phyloP scores from a whole-genome alignment of 1,140 invertebrate species.

The Paralvinella palmiformis region DNA sequence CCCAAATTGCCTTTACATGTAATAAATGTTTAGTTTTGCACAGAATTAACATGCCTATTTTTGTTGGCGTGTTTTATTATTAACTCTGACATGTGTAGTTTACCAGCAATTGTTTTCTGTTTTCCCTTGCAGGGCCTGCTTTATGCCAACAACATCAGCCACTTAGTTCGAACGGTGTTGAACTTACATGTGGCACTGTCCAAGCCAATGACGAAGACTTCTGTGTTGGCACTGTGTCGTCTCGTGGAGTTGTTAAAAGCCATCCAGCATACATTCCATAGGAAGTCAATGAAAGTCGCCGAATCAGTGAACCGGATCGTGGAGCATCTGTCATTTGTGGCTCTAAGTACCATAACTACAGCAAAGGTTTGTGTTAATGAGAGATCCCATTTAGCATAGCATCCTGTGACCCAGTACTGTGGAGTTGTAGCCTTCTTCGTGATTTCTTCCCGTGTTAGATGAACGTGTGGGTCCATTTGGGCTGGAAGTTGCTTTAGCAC shows the following conservation, averaged over 20 bases:
- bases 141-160: constrained; percentile 50
- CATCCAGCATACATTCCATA: constrained; percentile 61
- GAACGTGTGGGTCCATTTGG: no score
- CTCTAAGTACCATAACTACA: constrained; percentile 56
- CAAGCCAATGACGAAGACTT: constrained; percentile 71
- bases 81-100: neutral
- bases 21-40: no score
- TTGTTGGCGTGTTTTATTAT: neutral
- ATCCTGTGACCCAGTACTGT: no score
- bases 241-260: constrained; percentile 75
- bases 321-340: constrained; percentile 65
- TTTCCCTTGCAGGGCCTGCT: constrained; percentile 58
- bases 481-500: no score
- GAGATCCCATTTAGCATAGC: no score
- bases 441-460: no score
- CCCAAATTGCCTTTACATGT: no score
- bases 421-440: no score
- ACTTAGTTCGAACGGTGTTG: constrained; percentile 61
- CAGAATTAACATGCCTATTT: neutral
- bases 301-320: constrained; percentile 61
- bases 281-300: constrained; percentile 57
- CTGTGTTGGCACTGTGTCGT: constrained; percentile 69
- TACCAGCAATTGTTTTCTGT: neutral
- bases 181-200: constrained; percentile 72
- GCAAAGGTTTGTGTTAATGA: constrained; percentile 56